Evolutionary conservation across 2,888 invertebrate genomes (phyloP), one percentile per base, ranked within the genome.

Genomic region (Brachypterus glaber): DNA sequence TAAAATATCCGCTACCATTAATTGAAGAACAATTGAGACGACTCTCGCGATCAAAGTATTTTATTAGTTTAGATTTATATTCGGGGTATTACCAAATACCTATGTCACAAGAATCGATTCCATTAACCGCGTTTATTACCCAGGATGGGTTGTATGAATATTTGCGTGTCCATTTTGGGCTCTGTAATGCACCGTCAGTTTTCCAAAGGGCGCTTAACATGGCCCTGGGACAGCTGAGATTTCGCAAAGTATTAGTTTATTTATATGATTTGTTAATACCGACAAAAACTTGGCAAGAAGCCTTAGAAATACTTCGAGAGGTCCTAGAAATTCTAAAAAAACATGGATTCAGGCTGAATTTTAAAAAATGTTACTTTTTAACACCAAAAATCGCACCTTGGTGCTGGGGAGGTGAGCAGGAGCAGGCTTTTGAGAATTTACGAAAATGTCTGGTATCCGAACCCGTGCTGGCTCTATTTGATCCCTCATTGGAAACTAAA

Each of bases 71-170:
- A 5, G 57, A 58, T 40, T 29, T 55, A 29, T 44, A 46, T 1
- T 40, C 43, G 0, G 60, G 57, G 0, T 50, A 50, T 46, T 43
- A 50, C 18, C 59, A 57, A 37, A 52, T 62, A 5, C 53, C 50
- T 5, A 48, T 60, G 29, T 39, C 38, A 2, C 25, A 42, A 29
- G 46, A 48, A 2, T 53, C 53, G 12, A 47, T 53, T 3, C 37
- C 31, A 1, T 56, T 57, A 35, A 62, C 57, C 1, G 59, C 53
- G 0, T 54, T 59, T 26, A 48, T 50, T 4, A 59, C 55, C 1
- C 53, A 52, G 1, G 54, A 56, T 30, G 56, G 57, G 2, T 41
- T 52, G 3, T 59, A 43, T 30, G 52, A 58, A 44, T 57, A 44
- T 37, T 21, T 47, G 1, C 26, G 45, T 4, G 48, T 57, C 48